phyloP scores from a whole-genome alignment of 2,888 invertebrate genomes.

The Toxonevra muliebris region DNA sequence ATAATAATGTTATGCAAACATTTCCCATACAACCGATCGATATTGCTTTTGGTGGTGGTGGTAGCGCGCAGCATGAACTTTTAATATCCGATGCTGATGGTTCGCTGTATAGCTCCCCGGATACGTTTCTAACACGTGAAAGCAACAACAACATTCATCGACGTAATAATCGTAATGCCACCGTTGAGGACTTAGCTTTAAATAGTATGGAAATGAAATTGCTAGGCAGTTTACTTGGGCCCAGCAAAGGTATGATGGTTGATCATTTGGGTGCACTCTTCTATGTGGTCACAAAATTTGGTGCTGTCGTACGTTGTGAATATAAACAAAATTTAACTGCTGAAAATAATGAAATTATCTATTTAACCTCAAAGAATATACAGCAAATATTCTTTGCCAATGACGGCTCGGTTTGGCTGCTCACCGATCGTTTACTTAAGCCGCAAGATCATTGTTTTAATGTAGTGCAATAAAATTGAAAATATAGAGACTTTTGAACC shows the following conservation, averaged over 20 bases:
- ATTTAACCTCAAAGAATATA: constrained; percentile 58
- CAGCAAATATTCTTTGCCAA: constrained; percentile 59
- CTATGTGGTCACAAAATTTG: constrained; percentile 59
- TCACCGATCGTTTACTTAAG: constrained; percentile 55
- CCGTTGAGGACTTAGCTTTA: neutral
- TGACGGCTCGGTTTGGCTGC: constrained; percentile 56
- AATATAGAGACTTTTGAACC: too few relatives aligned
- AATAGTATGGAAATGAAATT: constrained; percentile 40
- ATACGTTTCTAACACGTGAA: constrained; percentile 12
- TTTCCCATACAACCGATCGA: constrained; percentile 55
- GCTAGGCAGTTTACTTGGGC: constrained; percentile 54
- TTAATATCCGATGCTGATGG: constrained; percentile 56
- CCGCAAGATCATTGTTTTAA: constrained; percentile 57
- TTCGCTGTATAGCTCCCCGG: constrained; percentile 43
- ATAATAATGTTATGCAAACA: constrained; percentile 49
- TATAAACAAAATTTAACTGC: constrained; percentile 51
- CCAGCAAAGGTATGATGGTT: constrained; percentile 51
- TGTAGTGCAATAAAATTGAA: too few relatives aligned
- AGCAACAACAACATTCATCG: neutral
- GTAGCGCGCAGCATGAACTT: constrained; percentile 46
- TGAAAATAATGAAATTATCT: constrained; percentile 60
- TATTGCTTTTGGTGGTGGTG: constrained; percentile 51
- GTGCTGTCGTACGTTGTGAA: constrained; percentile 56
- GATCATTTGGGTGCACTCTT: constrained; percentile 52
- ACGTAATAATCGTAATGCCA: neutral